phyloP scores from a whole-genome alignment of 1,140 invertebrate genomes.

The Trichogramma pretiosum region DNA sequence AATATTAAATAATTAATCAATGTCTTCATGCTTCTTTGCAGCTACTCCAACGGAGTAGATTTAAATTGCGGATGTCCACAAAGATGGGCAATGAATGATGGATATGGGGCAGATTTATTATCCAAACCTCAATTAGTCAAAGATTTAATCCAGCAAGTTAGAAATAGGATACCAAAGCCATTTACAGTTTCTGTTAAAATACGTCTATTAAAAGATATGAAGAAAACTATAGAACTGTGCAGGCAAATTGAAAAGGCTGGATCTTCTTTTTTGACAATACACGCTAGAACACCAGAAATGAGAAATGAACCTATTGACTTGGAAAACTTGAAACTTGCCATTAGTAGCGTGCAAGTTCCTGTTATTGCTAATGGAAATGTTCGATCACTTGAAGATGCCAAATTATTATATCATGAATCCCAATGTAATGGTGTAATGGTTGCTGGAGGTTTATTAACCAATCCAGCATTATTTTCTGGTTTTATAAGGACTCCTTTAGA shows the following conservation, averaged over 20 bases:
- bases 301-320: conserved; percentile 68
- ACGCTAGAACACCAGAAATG: conserved; percentile 83
- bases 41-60: conserved; percentile 82
- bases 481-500: conserved; percentile 56
- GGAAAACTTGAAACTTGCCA: conserved; percentile 64
- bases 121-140: conserved; percentile 74
- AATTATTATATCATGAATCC: conserved; percentile 55
- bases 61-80: conserved; percentile 97
- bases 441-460: conserved; percentile 79
- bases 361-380: conserved; percentile 89
- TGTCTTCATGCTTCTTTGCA: too few species aligned
- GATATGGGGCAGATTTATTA: conserved; percentile 79
- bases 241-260: conserved; percentile 74
- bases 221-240: conserved; percentile 64
- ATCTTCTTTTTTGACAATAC: conserved; percentile 79
- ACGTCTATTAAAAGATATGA: conserved; percentile 57
- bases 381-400: conserved; percentile 61
- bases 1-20: conserved; percentile 14
- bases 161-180: conserved; percentile 59
- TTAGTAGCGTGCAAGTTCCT: conserved; percentile 64
- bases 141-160: conserved; percentile 70
- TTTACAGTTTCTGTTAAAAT: conserved; percentile 92
- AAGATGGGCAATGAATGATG: conserved; percentile 85
- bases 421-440: conserved; percentile 80
- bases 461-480: conserved; percentile 81